Base-by-base conservation (phyloP, 2,113 vertebrate species). In the Psammodynastes pulverulentus region DNA sequence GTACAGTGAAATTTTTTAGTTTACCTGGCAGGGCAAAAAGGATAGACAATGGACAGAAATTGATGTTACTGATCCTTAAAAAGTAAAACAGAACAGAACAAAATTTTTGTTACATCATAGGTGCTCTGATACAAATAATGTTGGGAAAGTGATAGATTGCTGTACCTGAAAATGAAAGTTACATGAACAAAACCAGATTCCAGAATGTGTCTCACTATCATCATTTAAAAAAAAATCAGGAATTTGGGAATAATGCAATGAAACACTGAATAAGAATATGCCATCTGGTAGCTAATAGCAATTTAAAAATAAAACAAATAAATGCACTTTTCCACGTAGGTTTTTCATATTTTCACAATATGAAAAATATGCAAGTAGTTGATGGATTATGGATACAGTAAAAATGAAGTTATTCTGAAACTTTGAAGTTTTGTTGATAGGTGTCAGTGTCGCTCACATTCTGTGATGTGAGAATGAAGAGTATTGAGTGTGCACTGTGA, bases 401-500 rank as follows among this genome's bases (percentile, higher is more conserved):
- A 5, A 23, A 9, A 1, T 93, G 0, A 86, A 90, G 95, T 95
- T 96, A 95, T 96, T 97, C 95, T 93, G 93, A 96, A 91, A 87
- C 92, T 96, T 95, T 92, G 96, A 94, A 94, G 92, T 88, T 93
- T 97, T 97, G 93, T 93, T 92, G 97, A 96, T 94, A 96, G 96
- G 96, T 97, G 97, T 97, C 97, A 97, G 96, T 96, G 96, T 97
- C 95, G 96, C 95, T 97, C 96, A 96, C 53, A 95, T 95, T 90
- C 93, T 96, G 95, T 95, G 91, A 96, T 97, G 96, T 96, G 97
- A 96, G 97, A 97, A 97, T 97, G 97, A 97, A 92, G 96, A 97
- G 95, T 95, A 96, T 97, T 97, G 97, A 97, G 97, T 97, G 97
- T 97, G 96, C 93, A 97, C 96, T 96, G 94, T 98, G 97, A 97